Evolutionary conservation across 2,113 vertebrate genomes (phyloP).

Genomic region (Bambusicola thoracicus): DNA sequence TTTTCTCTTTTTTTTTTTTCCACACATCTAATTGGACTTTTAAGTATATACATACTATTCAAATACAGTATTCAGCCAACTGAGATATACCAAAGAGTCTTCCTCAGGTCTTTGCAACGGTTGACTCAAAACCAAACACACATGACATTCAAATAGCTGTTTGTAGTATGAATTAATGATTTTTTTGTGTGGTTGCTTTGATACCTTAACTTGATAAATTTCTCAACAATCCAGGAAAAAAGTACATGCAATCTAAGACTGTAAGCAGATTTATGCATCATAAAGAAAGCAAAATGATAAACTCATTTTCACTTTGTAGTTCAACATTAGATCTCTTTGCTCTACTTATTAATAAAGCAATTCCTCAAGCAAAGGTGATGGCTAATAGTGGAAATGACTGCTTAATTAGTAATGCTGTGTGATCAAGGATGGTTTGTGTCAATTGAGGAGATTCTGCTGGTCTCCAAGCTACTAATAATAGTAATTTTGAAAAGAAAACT

Average conservation of each 20-base stretch:
- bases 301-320: neutral
- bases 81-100: neutral
- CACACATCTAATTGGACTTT: neutral
- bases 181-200: neutral
- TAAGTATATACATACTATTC: neutral
- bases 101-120: neutral
- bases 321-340: neutral
- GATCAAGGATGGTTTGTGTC: conserved; percentile 4
- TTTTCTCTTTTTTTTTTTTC: neutral
- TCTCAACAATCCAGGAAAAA: conserved; percentile 1
- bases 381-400: neutral
- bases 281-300: neutral
- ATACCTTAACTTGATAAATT: neutral
- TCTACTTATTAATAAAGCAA: conserved; percentile 1
- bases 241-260: neutral
- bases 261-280: neutral
- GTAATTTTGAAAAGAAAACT: conserved; percentile 3
- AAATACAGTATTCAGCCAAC: neutral
- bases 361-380: neutral
- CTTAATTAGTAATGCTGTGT: neutral
- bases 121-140: neutral
- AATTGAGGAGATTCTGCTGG: neutral
- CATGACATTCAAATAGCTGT: neutral
- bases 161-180: neutral
- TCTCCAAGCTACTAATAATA: neutral